Percentiles rank a stretch among this genome's conserved stretches.
These are phyloP conservation scores for Poecilia latipinna DNA, from an alignment of 2,113 vertebrate species.

Conservation along the genomic window DNA sequence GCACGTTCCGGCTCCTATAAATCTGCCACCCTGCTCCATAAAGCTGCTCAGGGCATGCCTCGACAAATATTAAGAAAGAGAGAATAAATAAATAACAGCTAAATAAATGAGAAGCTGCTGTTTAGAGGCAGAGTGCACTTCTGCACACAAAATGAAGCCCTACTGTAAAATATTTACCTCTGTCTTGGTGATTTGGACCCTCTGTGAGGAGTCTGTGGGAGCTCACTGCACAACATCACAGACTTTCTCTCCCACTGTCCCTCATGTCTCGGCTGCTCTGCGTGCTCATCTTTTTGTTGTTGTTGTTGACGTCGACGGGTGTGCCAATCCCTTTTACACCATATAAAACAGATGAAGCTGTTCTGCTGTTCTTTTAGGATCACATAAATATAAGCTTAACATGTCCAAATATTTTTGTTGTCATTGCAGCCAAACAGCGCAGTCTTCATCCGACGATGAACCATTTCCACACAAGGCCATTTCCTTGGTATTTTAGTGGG, in stretches of 20 bases:
- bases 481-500: no score
- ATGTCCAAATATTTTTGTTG: no score
- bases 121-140: constrained; percentile 56
- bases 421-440: no score
- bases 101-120: constrained; percentile 55
- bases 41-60: constrained; percentile 74
- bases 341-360: not conserved
- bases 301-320: not conserved
- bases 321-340: not conserved
- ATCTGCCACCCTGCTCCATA: constrained; percentile 68
- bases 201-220: constrained; percentile 30
- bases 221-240: constrained; percentile 21
- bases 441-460: no score
- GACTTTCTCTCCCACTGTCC: not conserved
- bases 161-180: constrained; percentile 68
- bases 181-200: constrained; percentile 34
- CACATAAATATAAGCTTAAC: no score
- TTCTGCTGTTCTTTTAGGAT: not conserved
- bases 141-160: constrained; percentile 64
- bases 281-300: constrained; percentile 7
- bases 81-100: constrained; percentile 70
- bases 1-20: constrained; percentile 56
- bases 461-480: no score
- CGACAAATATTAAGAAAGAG: constrained; percentile 75
- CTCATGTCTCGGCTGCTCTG: not conserved